Evolutionary conservation across 2,888 invertebrate species (phyloP).

Genomic region (Alsophila aescularia): DNA sequence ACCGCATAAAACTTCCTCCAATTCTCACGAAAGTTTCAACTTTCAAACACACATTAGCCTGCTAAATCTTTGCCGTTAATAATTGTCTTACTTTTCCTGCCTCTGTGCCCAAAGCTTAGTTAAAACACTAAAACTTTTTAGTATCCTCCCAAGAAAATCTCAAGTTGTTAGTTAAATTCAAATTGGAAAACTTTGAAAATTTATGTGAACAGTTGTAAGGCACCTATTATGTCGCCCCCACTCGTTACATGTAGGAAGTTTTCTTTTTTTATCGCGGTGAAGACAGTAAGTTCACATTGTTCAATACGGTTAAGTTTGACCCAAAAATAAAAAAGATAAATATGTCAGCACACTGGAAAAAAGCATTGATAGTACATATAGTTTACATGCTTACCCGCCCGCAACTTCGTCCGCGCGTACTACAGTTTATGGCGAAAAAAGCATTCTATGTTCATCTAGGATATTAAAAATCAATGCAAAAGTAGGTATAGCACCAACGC

Average conservation of each 20-base stretch:
- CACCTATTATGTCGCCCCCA: slow-evolving; percentile 68
- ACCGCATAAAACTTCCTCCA: slow-evolving; percentile 29
- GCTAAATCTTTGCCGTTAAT: slow-evolving; percentile 55
- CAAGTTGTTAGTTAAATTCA: slow-evolving; percentile 80
- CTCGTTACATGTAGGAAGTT: slow-evolving; percentile 54
- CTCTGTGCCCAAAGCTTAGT: slow-evolving; percentile 56
- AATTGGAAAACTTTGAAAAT: slow-evolving; percentile 80
- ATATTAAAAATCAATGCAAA: no score
- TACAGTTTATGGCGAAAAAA: no score
- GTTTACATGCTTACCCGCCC: no score
- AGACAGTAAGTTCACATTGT: neutral
- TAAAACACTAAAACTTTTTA: slow-evolving; percentile 71
- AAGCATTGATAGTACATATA: no score
- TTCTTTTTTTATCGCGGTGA: slow-evolving; percentile 8
- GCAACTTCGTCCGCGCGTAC: no score
- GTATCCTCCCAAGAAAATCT: slow-evolving; percentile 70
- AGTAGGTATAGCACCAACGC: no score
- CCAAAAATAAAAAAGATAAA: neutral
- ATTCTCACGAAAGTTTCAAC: slow-evolving; percentile 39
- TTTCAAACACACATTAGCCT: slow-evolving; percentile 45
- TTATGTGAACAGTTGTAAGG: slow-evolving; percentile 76
- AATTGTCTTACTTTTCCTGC: slow-evolving; percentile 52
- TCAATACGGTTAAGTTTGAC: neutral
- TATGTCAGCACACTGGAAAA: no score
- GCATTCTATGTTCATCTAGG: no score